Evolutionary conservation across 2,113 vertebrate genomes (phyloP).

Genomic region (Nanger granti): DNA sequence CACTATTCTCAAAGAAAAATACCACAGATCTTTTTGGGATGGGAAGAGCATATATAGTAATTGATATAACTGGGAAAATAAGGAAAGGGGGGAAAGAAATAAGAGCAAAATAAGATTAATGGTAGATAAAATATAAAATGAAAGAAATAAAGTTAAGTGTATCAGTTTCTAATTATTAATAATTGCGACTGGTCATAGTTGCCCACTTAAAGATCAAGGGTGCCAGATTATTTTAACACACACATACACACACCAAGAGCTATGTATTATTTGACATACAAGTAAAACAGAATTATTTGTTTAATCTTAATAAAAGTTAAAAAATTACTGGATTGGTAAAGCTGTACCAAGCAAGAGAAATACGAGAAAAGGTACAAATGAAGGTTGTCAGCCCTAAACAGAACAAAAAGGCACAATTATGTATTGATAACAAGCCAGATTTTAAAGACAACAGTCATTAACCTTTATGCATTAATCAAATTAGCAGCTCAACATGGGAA

Average conservation of each 20-base stretch:
- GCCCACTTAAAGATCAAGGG: neutral
- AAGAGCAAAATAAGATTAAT: neutral
- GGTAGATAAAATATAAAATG: neutral
- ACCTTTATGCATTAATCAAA: neutral
- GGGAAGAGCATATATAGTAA: neutral
- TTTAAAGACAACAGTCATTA: conserved; percentile 26
- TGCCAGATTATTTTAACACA: neutral
- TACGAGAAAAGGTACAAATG: neutral
- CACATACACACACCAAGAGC: neutral
- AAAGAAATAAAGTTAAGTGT: neutral
- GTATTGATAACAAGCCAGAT: neutral
- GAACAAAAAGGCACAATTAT: neutral
- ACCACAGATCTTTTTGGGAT: neutral
- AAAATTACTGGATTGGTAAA: conserved; percentile 25
- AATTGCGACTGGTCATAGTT: neutral
- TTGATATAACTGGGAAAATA: neutral
- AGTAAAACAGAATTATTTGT: conserved; percentile 28
- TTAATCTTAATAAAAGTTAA: conserved; percentile 44
- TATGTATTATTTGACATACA: neutral
- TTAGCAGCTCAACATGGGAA: neutral
- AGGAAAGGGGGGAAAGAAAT: neutral
- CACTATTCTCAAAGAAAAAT: neutral
- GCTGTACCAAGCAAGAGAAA: conserved; percentile 1
- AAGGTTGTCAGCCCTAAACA: neutral
- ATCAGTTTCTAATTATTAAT: neutral